Evolutionary conservation across 2,797 vertebrate genomes (phyloP).

Genomic region (Chaetophractus vellerosus): DNA sequence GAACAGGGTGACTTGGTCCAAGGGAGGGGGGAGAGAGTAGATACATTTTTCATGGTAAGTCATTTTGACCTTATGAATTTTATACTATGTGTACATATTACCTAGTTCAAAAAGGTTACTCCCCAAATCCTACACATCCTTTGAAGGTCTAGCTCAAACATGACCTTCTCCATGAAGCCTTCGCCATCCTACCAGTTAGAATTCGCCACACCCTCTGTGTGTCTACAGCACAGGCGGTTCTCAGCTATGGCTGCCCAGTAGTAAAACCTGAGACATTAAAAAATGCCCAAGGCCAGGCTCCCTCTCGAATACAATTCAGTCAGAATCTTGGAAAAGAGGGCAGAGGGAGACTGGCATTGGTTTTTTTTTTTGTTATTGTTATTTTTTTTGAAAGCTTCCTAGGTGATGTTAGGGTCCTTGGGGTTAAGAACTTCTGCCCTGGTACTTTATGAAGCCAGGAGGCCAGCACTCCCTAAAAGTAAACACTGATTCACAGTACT

Average conservation of each 20-base stretch:
- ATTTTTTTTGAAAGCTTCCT: background rate
- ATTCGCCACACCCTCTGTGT: background rate
- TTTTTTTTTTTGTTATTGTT: too few relatives aligned
- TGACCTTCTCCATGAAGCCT: background rate
- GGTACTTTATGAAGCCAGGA: background rate
- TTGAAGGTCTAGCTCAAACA: background rate
- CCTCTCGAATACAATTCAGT: background rate
- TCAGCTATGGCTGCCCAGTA: background rate
- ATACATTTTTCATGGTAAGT: background rate
- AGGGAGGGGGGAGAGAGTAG: background rate
- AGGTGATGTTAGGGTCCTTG: background rate
- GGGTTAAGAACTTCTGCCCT: slow-evolving; percentile 21
- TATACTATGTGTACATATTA: background rate
- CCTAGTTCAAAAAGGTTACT: background rate
- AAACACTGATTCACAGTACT: background rate
- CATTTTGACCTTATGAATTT: background rate
- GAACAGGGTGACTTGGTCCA: background rate
- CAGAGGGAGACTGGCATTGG: too few relatives aligned
- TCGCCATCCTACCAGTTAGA: background rate
- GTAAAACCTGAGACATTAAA: background rate
- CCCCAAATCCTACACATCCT: background rate
- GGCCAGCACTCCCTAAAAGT: background rate
- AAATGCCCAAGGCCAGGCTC: background rate
- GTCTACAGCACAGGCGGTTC: background rate
- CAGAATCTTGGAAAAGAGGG: background rate